Evolutionary conservation across 2,113 vertebrate genomes (phyloP), one percentile per base, ranked within the genome.

Genomic region (Mastomys natalensis): DNA sequence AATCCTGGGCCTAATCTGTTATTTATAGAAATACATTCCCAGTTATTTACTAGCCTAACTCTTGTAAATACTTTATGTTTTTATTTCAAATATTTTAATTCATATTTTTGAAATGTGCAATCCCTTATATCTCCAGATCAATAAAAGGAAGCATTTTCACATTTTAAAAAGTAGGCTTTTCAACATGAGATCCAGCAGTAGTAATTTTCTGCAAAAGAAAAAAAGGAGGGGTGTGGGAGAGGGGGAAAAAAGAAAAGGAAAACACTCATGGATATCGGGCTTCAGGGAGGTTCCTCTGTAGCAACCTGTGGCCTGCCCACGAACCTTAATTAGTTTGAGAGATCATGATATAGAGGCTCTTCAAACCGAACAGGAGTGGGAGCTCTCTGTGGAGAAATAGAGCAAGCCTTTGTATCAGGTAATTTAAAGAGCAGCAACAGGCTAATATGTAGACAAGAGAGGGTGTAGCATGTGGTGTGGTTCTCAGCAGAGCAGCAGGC

Each of bases 401-500:
- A 98, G 97, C 98, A 98, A 98, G 98, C 98, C 98, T 99, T 99
- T 99, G 98, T 99, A 98, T 96, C 98, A 98, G 98, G 98, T 98
- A 99, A 99, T 99, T 99, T 98, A 98, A 99, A 98, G 98, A 99
- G 98, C 98, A 99, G 98, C 98, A 99, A 99, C 99, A 99, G 99
- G 99, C 98, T 98, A 98, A 99, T 97, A 98, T 95, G 98, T 98
- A 98, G 98, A 97, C 98, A 98, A 98, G 97, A 98, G 98, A 97
- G 99, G 99, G 98, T 98, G 98, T 98, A 99, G 99, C 99, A 99
- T 99, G 99, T 99, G 99, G 99, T 99, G 99, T 96, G 98, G 99
- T 99, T 99, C 99, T 99, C 99, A 99, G 99, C 99, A 98, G 99
- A 99, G 99, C 99, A 99, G 99, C 99, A 98, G 99, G 99, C 98